Percentiles rank a stretch among this genome's conserved stretches.
Conservation (phyloP, 2,113 vertebrate genomes). For the Genyomyrus donnyi region DNA sequence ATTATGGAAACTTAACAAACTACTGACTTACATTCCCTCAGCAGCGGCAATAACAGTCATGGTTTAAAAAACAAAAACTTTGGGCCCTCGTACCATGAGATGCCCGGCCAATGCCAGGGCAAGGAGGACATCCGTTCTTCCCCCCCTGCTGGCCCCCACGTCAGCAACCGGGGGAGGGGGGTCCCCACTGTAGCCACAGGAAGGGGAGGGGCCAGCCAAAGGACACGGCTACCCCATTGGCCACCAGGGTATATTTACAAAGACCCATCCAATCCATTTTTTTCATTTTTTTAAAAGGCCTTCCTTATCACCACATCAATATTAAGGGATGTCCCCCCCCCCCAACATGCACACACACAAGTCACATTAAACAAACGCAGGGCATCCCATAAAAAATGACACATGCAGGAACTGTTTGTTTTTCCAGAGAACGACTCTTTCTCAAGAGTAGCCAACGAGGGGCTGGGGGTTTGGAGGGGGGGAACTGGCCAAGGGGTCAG, state of each 20-base stretch:
- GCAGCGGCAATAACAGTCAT: background rate
- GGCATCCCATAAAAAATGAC: background rate
- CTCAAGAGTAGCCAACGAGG: constrained; percentile 11
- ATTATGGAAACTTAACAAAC: background rate
- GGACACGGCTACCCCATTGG: background rate
- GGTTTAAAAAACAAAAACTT: background rate
- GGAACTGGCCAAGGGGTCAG: constrained; percentile 32
- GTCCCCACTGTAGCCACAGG: background rate
- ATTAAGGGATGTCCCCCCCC: constrained; percentile 12
- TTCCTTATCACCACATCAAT: constrained; percentile 21
- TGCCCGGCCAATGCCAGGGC: background rate
- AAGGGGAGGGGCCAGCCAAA: background rate
- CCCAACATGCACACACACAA: background rate
- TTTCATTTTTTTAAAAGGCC: background rate
- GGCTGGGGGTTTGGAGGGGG: background rate
- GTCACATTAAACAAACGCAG: constrained; percentile 10
- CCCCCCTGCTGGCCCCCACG: background rate
- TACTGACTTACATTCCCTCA: background rate
- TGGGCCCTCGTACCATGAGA: background rate
- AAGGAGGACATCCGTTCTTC: background rate
- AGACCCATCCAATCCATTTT: background rate
- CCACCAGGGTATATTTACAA: background rate
- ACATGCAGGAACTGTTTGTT: constrained; percentile 18
- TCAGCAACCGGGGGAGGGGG: background rate
- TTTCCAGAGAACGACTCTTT: constrained; percentile 32